phyloP scores from a whole-genome alignment of 2,113 vertebrate genomes.

The Seriola quinqueradiata region DNA sequence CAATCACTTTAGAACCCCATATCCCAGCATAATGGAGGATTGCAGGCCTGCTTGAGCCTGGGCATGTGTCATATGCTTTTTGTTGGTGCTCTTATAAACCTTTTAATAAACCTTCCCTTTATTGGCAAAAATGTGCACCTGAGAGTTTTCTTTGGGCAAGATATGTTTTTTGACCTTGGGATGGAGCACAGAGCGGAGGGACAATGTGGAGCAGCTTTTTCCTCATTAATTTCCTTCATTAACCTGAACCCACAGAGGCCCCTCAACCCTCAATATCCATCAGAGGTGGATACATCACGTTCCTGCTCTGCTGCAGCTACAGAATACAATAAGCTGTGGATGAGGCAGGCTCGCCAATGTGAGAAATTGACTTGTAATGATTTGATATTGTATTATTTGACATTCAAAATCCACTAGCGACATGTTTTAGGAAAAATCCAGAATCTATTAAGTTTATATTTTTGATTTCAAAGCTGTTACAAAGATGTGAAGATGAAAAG shows the following conservation, averaged over 20 bases:
- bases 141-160: neutral
- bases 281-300: neutral
- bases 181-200: neutral
- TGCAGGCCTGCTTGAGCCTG: constrained; percentile 2
- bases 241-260: neutral
- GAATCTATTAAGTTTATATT: too few species aligned
- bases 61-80: constrained; percentile 12
- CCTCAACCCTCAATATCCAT: neutral
- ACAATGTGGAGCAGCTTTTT: neutral
- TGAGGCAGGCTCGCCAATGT: neutral
- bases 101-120: neutral
- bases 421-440: too few species aligned
- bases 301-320: neutral
- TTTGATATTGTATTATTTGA: neutral
- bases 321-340: neutral
- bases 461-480: too few species aligned
- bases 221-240: neutral
- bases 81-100: neutral
- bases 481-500: too few species aligned
- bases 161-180: neutral
- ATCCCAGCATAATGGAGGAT: constrained; percentile 24
- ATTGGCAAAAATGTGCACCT: neutral
- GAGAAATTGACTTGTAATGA: neutral
- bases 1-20: constrained; percentile 44
- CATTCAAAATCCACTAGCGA: too few species aligned